Percentiles rank a stretch among this genome's conserved stretches.
phyloP scores from a whole-genome alignment of 2,113 vertebrate genomes.

The Planiliza haematocheilus region DNA sequence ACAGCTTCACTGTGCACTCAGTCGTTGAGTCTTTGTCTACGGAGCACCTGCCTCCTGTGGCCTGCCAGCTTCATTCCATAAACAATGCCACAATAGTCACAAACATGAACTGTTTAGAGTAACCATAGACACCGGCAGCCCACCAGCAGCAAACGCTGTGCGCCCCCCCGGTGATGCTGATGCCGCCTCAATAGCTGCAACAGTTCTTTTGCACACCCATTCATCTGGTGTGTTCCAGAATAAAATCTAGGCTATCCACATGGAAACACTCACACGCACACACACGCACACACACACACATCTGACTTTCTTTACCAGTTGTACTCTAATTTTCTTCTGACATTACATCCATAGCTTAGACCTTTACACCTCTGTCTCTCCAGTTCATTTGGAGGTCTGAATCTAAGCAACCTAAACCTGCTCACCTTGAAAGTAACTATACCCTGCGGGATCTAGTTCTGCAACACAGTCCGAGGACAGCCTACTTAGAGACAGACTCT shows the following conservation, averaged over 20 bases:
- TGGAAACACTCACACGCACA: constrained; percentile 12
- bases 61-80: constrained; percentile 42
- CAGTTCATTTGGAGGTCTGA: constrained; percentile 17
- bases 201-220: constrained; percentile 25
- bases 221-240: constrained; percentile 42
- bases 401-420: constrained; percentile 59
- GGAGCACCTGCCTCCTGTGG: constrained; percentile 42
- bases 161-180: constrained; percentile 46
- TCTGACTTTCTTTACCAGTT: neutral
- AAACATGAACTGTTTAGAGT: constrained; percentile 50
- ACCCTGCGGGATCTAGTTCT: constrained; percentile 72
- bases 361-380: neutral
- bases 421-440: constrained; percentile 68
- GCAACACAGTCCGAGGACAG: constrained; percentile 28
- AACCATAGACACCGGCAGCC: constrained; percentile 65
- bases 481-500: constrained; percentile 34
- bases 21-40: constrained; percentile 51
- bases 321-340: neutral
- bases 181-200: constrained; percentile 44
- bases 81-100: constrained; percentile 39
- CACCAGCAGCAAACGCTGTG: constrained; percentile 47
- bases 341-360: too few species aligned
- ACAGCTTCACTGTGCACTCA: constrained; percentile 37
- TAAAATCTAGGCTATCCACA: constrained; percentile 14
- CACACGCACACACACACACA: constrained; percentile 15